Conservation (phyloP, 2,113 vertebrate genomes). For the Grallaria varia region DNA sequence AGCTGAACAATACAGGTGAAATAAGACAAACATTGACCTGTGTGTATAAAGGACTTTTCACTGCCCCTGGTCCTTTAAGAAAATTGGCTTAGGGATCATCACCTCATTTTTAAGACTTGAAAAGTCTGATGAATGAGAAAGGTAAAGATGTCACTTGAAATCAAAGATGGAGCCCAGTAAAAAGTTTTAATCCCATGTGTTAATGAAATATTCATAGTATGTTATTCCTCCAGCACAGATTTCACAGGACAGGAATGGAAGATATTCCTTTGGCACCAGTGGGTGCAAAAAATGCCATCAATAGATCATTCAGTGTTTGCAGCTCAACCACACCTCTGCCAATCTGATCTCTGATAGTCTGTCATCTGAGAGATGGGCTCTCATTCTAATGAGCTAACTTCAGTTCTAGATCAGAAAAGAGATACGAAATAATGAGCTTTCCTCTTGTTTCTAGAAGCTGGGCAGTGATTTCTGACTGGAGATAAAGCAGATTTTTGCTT, state of each 20-base stretch:
- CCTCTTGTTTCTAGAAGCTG: not conserved
- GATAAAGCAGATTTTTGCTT: not conserved
- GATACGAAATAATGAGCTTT: not conserved
- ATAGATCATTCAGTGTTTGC: not conserved
- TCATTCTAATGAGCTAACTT: not conserved
- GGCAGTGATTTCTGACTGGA: not conserved
- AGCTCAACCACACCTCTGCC: not conserved
- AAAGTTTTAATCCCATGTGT: not conserved
- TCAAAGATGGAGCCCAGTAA: not conserved
- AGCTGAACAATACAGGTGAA: not conserved
- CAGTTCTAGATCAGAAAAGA: not conserved
- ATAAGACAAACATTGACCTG: not conserved
- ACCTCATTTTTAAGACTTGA: not conserved
- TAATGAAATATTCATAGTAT: not conserved
- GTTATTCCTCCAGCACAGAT: not conserved
- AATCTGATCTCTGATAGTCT: not conserved
- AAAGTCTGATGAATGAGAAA: not conserved
- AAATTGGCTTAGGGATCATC: not conserved
- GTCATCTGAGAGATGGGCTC: not conserved
- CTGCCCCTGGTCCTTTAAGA: not conserved
- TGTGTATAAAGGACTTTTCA: not conserved
- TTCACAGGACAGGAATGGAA: not conserved
- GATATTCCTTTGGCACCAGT: not conserved
- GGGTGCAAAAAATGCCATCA: not conserved
- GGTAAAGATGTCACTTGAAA: not conserved